Base-by-base conservation (phyloP, 2,113 vertebrate genomes). In the Oncorhynchus masou region DNA sequence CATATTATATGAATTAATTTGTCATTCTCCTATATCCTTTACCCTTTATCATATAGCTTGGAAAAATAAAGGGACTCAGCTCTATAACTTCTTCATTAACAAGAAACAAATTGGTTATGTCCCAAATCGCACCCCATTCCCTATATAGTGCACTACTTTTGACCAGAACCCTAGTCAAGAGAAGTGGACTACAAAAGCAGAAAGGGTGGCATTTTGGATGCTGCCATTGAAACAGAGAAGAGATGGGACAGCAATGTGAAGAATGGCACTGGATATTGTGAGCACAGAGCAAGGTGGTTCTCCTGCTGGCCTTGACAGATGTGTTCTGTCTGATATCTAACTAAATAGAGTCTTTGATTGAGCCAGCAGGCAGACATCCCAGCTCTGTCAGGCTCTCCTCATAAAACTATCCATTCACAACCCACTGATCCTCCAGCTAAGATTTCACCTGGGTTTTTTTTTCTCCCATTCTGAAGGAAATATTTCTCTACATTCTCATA, bases 301-400 rank as follows among this genome's bases (percentile, higher is more conserved):
- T 49, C 67, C 29, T 34, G n/a, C 27, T 45, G 29, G 12, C 31
- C 71, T 62, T 31, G 66, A 59, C 39, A 49, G 57, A 71, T 65
- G 2, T 54, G 11, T 8, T 60, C 75, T 4, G 59, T 48, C 16
- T 48, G 34, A 77, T 64, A 77, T 25, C 75, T 22, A 16, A 8
- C 29, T 77, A 77, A 77, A 77, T 70, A 45, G 59, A 62, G 31
- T 49, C 68, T 77, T 77, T 77, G 34, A 77, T 29, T 71, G 27
- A 16, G 68, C 54, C 13, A 20, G 67, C 31, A 74, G 59, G 69
- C 62, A 12, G 57, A 68, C 59, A 51, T 16, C 34, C 25, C 16
- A 16, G 19, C 65, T 64, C 54, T 71, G 75, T 77, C 75, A 65
- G 24, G 60, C 51, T 71, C 57, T 71, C 59, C 22, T 76, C 70